phyloP scores from a whole-genome alignment of 2,113 vertebrate genomes.

The Balaenoptera acutorostrata region DNA sequence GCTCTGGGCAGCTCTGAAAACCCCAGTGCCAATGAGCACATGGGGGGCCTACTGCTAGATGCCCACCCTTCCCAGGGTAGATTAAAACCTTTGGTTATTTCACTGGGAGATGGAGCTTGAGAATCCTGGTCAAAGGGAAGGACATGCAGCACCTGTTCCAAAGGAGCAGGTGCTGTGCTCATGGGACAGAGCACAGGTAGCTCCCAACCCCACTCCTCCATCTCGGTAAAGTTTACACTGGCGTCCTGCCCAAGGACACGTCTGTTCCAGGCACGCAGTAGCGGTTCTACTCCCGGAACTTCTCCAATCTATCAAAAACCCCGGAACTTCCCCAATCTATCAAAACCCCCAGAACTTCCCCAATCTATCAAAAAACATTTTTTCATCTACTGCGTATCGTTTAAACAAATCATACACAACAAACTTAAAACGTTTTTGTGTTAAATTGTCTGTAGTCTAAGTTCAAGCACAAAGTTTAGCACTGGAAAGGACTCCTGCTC shows the following conservation, averaged over 20 bases:
- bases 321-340: too few relatives aligned
- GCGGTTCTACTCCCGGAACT: not conserved
- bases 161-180: not conserved
- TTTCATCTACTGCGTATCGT: not conserved
- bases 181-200: rapidly evolving
- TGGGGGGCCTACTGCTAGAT: not conserved
- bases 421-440: not conserved
- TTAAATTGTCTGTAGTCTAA: not conserved
- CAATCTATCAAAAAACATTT: not conserved
- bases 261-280: not conserved
- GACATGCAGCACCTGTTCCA: not conserved
- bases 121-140: not conserved
- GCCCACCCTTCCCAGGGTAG: not conserved
- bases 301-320: not conserved
- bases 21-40: rapidly evolving
- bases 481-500: not conserved
- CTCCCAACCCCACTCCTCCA: not conserved
- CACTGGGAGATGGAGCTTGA: not conserved
- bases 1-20: not conserved
- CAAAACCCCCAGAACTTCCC: not conserved
- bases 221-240: not conserved
- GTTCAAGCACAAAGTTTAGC: not conserved
- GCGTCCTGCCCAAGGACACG: rapidly evolving
- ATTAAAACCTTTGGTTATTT: not conserved
- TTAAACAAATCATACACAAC: not conserved